A percentile compares a stretch with the other conserved stretches of the same genome.
Evolutionary conservation across 2,888 invertebrate species (phyloP).

Genomic region (Pristionchus exspectatus): DNA sequence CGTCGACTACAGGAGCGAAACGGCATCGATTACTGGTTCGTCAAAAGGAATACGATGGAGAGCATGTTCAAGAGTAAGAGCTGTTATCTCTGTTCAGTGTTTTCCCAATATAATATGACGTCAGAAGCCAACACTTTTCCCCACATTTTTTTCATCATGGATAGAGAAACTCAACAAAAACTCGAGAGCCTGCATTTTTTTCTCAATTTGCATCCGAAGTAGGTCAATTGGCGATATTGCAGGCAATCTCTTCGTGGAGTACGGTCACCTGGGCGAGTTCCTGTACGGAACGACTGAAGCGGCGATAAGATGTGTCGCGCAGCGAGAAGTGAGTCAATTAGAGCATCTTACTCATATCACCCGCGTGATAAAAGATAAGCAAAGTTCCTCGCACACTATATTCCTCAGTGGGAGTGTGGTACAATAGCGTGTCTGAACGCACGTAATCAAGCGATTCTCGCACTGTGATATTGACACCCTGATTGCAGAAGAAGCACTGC

Average conservation of each 20-base stretch:
- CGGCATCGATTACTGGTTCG: constrained; percentile 55
- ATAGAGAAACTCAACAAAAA: too few relatives aligned
- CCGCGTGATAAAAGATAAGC: too few relatives aligned
- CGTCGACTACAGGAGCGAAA: constrained; percentile 15
- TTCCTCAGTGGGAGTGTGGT: too few relatives aligned
- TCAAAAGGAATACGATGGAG: constrained; percentile 52
- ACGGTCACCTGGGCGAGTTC: constrained; percentile 39
- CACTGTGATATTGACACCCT: too few relatives aligned
- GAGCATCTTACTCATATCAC: too few relatives aligned
- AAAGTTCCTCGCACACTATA: too few relatives aligned
- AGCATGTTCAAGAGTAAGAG: constrained; percentile 40
- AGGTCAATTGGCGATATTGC: neutral
- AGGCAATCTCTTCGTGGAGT: constrained; percentile 52
- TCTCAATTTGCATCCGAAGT: neutral
- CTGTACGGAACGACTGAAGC: constrained; percentile 51
- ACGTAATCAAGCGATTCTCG: too few relatives aligned
- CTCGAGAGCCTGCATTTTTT: too few relatives aligned
- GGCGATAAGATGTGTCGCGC: constrained; percentile 41
- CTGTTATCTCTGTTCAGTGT: neutral
- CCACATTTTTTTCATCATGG: neutral
- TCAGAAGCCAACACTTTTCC: neutral
- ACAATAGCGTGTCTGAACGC: too few relatives aligned
- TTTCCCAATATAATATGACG: neutral
- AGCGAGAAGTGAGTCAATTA: constrained; percentile 1
- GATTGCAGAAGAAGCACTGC: constrained; percentile 51